Conservation (phyloP, 1,140 invertebrate genomes). For the Brachionus asplanchnoidis region DNA sequence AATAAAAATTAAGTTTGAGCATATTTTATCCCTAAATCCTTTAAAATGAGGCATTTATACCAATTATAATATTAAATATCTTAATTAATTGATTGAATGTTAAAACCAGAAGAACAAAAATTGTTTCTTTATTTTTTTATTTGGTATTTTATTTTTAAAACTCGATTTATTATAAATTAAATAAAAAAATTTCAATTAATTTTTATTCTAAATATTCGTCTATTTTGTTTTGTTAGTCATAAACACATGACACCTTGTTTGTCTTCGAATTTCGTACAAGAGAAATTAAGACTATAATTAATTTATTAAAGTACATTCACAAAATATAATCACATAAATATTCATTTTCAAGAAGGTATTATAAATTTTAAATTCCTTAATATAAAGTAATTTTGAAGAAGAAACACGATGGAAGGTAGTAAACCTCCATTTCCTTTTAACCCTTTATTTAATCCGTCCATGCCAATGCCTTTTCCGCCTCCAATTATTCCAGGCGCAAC, state of each 20-base stretch:
- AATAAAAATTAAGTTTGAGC: not conserved
- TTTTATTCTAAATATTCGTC: no score
- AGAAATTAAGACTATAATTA: not conserved
- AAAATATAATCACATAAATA: not conserved
- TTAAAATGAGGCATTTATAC: not conserved
- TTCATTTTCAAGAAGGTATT: not conserved
- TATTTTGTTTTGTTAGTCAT: no score
- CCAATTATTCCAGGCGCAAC: not conserved
- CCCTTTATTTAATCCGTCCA: slow-evolving; percentile 21
- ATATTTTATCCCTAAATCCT: not conserved
- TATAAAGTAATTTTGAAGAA: not conserved
- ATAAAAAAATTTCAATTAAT: no score
- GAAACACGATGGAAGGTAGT: not conserved
- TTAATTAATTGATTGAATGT: not conserved
- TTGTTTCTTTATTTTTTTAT: no score
- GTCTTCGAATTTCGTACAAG: not conserved
- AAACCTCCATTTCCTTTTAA: slow-evolving; percentile 27
- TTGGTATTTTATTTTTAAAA: no score
- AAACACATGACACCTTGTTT: not conserved
- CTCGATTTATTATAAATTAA: no score
- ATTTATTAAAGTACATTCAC: not conserved
- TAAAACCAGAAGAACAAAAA: not conserved
- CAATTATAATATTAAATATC: not conserved
- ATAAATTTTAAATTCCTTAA: not conserved
- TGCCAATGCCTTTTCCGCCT: slow-evolving; percentile 15